Evolutionary conservation across 2,113 vertebrate genomes (phyloP), one percentile per base, ranked within the genome.

Genomic region (Chaenogobius annularis): DNA sequence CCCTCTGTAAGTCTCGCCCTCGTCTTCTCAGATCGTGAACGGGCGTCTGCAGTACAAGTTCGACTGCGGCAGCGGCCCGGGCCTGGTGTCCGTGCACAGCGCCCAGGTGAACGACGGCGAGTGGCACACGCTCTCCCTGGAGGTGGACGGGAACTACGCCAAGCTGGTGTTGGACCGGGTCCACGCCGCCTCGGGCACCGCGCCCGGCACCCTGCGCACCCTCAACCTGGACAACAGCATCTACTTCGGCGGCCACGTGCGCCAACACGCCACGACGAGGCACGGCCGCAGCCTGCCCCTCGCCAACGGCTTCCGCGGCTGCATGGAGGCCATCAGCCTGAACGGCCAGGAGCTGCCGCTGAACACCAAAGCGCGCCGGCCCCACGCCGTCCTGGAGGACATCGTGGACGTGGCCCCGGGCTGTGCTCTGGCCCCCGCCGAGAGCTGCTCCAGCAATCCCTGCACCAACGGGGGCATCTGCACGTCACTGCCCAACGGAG

Each of bases 11-110:
- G 26, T 10, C 1, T 56, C 0, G 26, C 26, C 11, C 11, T 56
- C 10, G 5, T 54, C 61, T 1, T 70, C 50, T 3, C 66, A 99
- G 98, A 97, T 99, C 11, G 94, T 97, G 55, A 95, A 97, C 3
- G 97, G 98, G 31, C 95, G 94, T 5, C 91, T 98, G 31, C 98
- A 99, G 35, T 99, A 98, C 88, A 97, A 96, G 82, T 99, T 99
- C 46, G 97, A 99, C 91, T 99, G 98, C 58, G 98, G 97, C 81
- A 98, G 98, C 0, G 97, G 97, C 2, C 96, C 96, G 0, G 97
- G 98, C 15, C 93, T 98, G 1, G 98, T 99, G 61, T 98, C 96
- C 0, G 96, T 99, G 65, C 96, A 97, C 78, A 98, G 96, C 83
- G 96, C 95, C 52, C 96, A 96, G 75, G 93, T 99, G 22, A 98